These are phyloP conservation scores for Eristalinus sepulchralis DNA, from an alignment of 2,888 invertebrate species.

Conservation along the genomic window DNA sequence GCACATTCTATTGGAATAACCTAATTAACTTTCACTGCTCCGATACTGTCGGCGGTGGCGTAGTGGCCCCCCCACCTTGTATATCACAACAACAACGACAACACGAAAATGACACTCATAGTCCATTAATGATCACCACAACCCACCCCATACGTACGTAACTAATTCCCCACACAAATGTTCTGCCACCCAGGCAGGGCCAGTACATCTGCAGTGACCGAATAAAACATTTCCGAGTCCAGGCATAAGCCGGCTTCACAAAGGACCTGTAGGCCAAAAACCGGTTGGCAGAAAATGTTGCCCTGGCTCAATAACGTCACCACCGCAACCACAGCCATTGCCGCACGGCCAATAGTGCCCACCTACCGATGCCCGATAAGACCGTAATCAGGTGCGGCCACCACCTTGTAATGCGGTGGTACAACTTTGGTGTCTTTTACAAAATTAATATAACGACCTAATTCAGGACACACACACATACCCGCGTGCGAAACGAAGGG, in stretches of 20 bases:
- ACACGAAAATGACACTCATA: slow-evolving; percentile 57
- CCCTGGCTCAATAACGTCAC: slow-evolving; percentile 30
- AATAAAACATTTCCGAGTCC: slow-evolving; percentile 47
- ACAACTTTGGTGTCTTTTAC: slow-evolving; percentile 44
- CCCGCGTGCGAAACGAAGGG: neutral
- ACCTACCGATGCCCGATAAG: slow-evolving; percentile 59
- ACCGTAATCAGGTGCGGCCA: slow-evolving; percentile 66
- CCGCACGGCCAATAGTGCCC: slow-evolving; percentile 43
- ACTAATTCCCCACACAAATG: slow-evolving; percentile 44
- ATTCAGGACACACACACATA: slow-evolving; percentile 46
- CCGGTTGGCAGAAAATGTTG: slow-evolving; percentile 46
- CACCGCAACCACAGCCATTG: neutral
- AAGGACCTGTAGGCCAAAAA: slow-evolving; percentile 50
- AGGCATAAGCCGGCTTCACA: slow-evolving; percentile 19
- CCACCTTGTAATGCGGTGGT: slow-evolving; percentile 57
- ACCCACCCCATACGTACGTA: slow-evolving; percentile 10
- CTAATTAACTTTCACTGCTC: slow-evolving; percentile 65
- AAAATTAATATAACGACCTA: slow-evolving; percentile 65
- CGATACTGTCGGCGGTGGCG: slow-evolving; percentile 5
- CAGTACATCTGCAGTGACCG: slow-evolving; percentile 34
- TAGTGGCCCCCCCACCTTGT: neutral
- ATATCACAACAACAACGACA: neutral
- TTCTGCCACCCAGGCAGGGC: neutral
- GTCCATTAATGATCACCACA: slow-evolving; percentile 63
- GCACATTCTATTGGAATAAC: slow-evolving; percentile 63